Conservation (phyloP, 2,888 invertebrate genomes). For the Toxonevra muliebris region DNA sequence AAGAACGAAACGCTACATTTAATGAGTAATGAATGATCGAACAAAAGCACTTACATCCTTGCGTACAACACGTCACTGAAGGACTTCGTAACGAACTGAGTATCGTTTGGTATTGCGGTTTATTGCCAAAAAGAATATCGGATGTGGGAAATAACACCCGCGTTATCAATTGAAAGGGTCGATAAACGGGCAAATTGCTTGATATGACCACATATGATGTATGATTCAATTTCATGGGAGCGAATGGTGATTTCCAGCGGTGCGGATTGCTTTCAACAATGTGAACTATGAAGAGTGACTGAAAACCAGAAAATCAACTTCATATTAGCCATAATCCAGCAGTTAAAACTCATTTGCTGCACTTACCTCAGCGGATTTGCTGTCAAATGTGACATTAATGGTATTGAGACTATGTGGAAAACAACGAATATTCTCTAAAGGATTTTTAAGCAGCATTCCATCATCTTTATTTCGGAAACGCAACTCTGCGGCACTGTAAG, state of each 20-base stretch:
- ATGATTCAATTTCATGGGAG: constrained; percentile 56
- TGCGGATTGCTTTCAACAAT: constrained; percentile 61
- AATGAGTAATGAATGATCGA: too few relatives aligned
- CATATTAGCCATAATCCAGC: neutral
- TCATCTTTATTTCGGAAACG: constrained; percentile 49
- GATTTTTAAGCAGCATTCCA: constrained; percentile 50
- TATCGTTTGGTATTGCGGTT: constrained; percentile 55
- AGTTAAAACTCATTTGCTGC: neutral
- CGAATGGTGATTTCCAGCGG: constrained; percentile 57
- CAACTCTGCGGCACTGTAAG: constrained; percentile 56
- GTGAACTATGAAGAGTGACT: constrained; percentile 59
- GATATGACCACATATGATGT: constrained; percentile 60
- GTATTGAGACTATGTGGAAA: constrained; percentile 62
- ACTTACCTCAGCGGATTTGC: constrained; percentile 53
- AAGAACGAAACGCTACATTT: neutral
- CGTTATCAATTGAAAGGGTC: constrained; percentile 59
- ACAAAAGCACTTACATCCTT: constrained; percentile 58
- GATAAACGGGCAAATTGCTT: constrained; percentile 56
- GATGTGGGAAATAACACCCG: constrained; percentile 59
- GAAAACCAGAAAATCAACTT: neutral
- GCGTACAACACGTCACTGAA: constrained; percentile 61
- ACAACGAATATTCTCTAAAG: constrained; percentile 60
- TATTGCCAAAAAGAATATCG: constrained; percentile 48
- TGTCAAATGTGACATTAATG: constrained; percentile 62
- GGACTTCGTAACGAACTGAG: constrained; percentile 59